Conservation (phyloP, 2,113 vertebrate species). For the Castor canadensis region DNA sequence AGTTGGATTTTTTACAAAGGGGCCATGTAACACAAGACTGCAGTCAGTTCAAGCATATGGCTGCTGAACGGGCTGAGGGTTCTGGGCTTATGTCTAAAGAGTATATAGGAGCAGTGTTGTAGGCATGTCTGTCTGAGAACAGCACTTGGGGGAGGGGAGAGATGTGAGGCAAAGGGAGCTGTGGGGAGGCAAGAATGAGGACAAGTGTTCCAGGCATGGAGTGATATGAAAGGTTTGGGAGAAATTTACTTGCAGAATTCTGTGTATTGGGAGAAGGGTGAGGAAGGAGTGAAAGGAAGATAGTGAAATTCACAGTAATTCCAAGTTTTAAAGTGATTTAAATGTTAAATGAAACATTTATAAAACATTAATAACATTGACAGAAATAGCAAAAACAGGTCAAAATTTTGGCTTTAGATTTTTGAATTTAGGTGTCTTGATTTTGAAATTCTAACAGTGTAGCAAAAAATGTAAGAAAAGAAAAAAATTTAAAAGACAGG, state of each 20-base stretch:
- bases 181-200: not conserved
- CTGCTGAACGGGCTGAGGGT: not conserved
- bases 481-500: not conserved
- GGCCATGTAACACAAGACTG: not conserved
- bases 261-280: not conserved
- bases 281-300: not conserved
- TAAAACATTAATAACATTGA: not conserved
- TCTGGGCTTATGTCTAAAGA: not conserved
- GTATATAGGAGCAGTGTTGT: not conserved
- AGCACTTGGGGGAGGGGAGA: not conserved
- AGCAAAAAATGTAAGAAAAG: not conserved
- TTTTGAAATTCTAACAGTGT: not conserved
- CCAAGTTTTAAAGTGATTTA: not conserved
- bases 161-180: not conserved
- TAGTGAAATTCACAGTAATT: not conserved
- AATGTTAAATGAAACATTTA: too few relatives aligned
- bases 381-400: not conserved
- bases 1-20: not conserved
- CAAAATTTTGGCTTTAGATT: not conserved
- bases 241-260: not conserved
- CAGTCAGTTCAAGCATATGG: not conserved
- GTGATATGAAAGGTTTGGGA: not conserved
- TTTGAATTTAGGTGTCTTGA: constrained; percentile 19
- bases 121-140: not conserved
- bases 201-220: not conserved